Conservation (phyloP, 2,888 invertebrate species). For the Gymnoscelis rufifasciata region DNA sequence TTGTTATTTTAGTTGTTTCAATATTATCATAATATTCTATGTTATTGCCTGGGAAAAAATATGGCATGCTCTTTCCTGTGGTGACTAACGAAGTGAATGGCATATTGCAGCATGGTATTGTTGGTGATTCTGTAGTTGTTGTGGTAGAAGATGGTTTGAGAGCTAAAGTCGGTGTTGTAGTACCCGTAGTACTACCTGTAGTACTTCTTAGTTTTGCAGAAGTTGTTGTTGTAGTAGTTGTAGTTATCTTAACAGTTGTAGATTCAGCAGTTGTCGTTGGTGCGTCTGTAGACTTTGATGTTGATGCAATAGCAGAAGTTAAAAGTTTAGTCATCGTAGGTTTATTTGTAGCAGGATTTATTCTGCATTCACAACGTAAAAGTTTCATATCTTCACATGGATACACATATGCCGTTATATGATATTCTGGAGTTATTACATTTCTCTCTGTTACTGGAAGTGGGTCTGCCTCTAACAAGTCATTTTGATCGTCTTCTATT, state of each 20-base stretch:
- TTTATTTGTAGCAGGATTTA: too few species aligned
- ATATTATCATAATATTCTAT: slow-evolving; percentile 2
- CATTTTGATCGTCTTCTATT: too few species aligned
- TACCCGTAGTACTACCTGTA: background rate
- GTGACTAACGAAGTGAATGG: slow-evolving; percentile 35
- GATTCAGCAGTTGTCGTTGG: background rate
- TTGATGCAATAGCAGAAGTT: too few species aligned
- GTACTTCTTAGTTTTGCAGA: slow-evolving; percentile 8
- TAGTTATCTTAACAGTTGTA: background rate
- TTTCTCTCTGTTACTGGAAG: background rate
- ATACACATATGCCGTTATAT: background rate
- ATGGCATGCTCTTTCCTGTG: slow-evolving; percentile 10
- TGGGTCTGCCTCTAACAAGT: slow-evolving; percentile 12
- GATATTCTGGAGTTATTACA: background rate
- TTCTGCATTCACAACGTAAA: too few species aligned
- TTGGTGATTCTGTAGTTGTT: slow-evolving; percentile 7
- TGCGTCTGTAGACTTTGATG: too few species aligned
- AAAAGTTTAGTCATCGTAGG: too few species aligned
- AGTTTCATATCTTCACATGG: too few species aligned
- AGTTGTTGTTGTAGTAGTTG: background rate
- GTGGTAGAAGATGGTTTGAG: background rate
- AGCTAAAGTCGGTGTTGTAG: background rate
- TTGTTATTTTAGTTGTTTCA: background rate
- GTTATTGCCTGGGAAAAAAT: background rate
- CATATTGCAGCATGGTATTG: slow-evolving; percentile 29